Percentiles rank a stretch among this genome's conserved stretches.
These are phyloP conservation scores for Talpa occidentalis DNA, from an alignment of 2,113 vertebrate genomes.

Conservation along the genomic window DNA sequence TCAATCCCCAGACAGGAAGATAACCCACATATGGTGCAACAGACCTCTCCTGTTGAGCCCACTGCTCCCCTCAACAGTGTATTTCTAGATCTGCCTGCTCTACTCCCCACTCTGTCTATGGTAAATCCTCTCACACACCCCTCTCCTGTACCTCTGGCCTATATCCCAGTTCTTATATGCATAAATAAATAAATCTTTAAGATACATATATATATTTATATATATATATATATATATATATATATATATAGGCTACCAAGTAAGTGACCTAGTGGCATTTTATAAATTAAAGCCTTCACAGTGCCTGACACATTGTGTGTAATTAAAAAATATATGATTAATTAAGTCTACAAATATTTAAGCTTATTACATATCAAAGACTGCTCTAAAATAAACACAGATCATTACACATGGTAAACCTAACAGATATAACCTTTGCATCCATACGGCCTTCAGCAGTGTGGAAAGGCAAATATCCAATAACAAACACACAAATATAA, in stretches of 20 bases:
- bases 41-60: too few relatives aligned
- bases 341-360: conserved; percentile 36
- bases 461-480: neutral
- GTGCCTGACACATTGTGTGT: neutral
- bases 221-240: too few relatives aligned
- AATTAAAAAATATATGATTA: conserved; percentile 51
- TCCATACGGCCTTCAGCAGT: neutral
- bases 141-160: too few relatives aligned
- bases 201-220: too few relatives aligned
- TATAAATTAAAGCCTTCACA: neutral
- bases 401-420: neutral
- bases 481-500: neutral
- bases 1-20: too few relatives aligned
- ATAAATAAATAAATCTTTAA: too few relatives aligned
- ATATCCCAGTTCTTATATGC: too few relatives aligned
- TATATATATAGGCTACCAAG: conserved; percentile 23
- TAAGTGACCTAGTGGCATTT: neutral
- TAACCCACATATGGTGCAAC: too few relatives aligned
- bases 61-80: too few relatives aligned
- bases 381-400: neutral
- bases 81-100: too few relatives aligned
- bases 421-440: neutral
- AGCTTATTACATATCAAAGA: neutral
- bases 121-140: too few relatives aligned
- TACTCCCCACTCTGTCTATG: too few relatives aligned